Evolutionary conservation across 1,140 invertebrate genomes (phyloP).

Genomic region (Temnothorax nylanderi): DNA sequence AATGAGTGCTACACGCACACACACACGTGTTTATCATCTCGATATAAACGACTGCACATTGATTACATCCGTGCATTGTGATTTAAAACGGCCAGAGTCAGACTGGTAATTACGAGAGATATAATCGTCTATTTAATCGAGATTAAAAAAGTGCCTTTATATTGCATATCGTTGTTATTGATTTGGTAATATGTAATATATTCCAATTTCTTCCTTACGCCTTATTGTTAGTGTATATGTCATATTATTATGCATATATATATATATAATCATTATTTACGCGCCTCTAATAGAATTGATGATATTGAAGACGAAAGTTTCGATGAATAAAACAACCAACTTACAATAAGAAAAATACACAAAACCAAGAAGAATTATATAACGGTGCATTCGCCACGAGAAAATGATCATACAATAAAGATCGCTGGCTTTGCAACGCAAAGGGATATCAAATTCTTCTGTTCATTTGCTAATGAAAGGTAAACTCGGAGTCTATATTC

Average conservation of each 20-base stretch:
- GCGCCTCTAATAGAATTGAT: background rate
- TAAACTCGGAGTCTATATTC: background rate
- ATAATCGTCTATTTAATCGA: slow-evolving; percentile 15
- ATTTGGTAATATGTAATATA: background rate
- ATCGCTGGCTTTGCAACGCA: background rate
- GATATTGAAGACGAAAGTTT: background rate
- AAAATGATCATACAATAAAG: background rate
- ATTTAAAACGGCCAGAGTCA: slow-evolving; percentile 49
- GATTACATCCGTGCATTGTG: slow-evolving; percentile 62
- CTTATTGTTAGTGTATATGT: background rate
- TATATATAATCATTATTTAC: background rate
- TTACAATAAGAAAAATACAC: background rate
- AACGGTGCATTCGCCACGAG: background rate
- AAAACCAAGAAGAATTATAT: background rate
- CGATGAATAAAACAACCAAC: background rate
- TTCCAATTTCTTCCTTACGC: background rate
- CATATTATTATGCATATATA: background rate
- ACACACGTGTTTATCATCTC: slow-evolving; percentile 6
- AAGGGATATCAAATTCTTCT: background rate
- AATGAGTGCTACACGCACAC: background rate
- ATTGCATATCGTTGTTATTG: background rate
- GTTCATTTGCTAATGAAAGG: slow-evolving; percentile 9
- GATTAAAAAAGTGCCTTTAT: slow-evolving; percentile 17
- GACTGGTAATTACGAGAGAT: slow-evolving; percentile 44
- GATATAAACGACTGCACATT: slow-evolving; percentile 46